Evolutionary conservation across 2,797 vertebrate genomes (phyloP).

Genomic region (Serranus cabrilla): DNA sequence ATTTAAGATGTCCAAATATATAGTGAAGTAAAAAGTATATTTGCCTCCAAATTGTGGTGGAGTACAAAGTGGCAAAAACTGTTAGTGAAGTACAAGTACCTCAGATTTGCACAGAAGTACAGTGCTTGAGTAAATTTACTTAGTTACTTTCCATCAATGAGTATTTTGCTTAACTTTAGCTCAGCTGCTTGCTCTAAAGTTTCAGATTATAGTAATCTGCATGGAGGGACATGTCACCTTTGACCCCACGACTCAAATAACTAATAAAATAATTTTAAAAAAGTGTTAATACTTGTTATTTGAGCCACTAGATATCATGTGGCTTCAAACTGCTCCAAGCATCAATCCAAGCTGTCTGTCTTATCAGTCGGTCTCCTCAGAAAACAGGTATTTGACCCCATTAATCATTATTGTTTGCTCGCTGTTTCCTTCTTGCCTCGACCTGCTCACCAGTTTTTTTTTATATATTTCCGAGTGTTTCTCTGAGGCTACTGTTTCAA

Average conservation of each 20-base stretch:
- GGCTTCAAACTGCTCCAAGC: background rate
- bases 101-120: too few species aligned
- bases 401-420: slow-evolving; percentile 22
- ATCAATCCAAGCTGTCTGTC: background rate
- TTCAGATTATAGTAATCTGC: slow-evolving; percentile 10
- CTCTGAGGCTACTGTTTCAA: slow-evolving; percentile 24
- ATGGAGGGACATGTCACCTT: slow-evolving; percentile 28
- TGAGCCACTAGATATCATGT: slow-evolving; percentile 4
- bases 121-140: too few species aligned
- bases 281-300: too few species aligned
- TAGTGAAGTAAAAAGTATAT: too few species aligned
- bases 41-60: too few species aligned
- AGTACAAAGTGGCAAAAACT: too few species aligned
- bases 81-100: too few species aligned
- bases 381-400: slow-evolving; percentile 18
- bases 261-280: too few species aligned
- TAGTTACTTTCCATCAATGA: background rate
- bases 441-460: slow-evolving; percentile 51
- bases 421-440: slow-evolving; percentile 43
- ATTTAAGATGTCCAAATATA: too few species aligned
- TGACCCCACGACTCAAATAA: slow-evolving; percentile 30
- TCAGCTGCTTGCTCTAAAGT: slow-evolving; percentile 1
- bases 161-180: background rate
- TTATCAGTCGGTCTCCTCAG: background rate
- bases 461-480: background rate